phyloP scores from a whole-genome alignment of 2,113 vertebrate species.

The Noctilio leporinus region DNA sequence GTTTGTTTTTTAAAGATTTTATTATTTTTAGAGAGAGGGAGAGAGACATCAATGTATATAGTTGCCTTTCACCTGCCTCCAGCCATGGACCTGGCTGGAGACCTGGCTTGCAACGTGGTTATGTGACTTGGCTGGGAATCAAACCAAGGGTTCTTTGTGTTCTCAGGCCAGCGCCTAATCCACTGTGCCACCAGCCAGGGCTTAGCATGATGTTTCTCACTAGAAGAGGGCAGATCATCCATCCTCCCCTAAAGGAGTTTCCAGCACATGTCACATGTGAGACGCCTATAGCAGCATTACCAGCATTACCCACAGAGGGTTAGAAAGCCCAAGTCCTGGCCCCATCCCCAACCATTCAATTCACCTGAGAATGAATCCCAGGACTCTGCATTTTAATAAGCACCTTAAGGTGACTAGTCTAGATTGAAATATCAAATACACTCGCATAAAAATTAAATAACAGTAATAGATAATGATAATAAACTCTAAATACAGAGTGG shows the following conservation, averaged over 20 bases:
- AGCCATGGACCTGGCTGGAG: too few relatives aligned
- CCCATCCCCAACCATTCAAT: background rate
- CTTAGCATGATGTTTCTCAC: background rate
- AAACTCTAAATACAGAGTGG: background rate
- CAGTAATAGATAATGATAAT: background rate
- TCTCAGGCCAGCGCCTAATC: too few relatives aligned
- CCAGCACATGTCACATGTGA: background rate
- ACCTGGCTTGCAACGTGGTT: too few relatives aligned
- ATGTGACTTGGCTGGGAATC: too few relatives aligned
- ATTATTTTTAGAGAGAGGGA: too few relatives aligned
- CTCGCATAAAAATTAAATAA: background rate
- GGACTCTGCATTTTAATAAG: background rate
- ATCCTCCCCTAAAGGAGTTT: background rate
- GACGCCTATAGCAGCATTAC: background rate
- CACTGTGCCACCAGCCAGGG: too few relatives aligned
- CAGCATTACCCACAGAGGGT: background rate
- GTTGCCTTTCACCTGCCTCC: too few relatives aligned
- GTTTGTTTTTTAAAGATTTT: too few relatives aligned
- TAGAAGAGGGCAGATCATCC: background rate
- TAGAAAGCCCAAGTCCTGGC: background rate
- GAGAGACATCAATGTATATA: too few relatives aligned
- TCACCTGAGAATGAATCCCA: background rate
- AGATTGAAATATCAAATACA: background rate
- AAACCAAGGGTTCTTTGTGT: too few relatives aligned
- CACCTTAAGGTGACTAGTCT: background rate